Percentiles rank a stretch among this genome's conserved stretches.
Conservation (phyloP, 2,113 vertebrate species). For the Dolichallabes microphthalmus region DNA sequence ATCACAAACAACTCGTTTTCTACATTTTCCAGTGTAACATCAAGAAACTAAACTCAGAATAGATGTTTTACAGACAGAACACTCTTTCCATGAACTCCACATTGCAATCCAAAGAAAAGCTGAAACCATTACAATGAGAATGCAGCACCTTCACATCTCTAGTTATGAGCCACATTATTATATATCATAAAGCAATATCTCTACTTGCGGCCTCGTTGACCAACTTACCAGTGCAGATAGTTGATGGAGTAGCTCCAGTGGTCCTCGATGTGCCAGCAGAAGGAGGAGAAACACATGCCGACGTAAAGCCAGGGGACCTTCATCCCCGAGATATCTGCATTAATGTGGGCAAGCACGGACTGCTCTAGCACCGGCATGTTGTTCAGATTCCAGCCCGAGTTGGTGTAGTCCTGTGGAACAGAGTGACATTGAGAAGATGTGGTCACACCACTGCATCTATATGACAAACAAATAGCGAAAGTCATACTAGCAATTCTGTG, state of each 20-base stretch:
- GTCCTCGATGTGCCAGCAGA: conserved; percentile 98
- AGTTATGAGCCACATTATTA: background rate
- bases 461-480: background rate
- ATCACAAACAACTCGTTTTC: background rate
- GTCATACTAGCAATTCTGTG: background rate
- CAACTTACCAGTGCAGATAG: conserved; percentile 90
- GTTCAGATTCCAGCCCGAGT: conserved; percentile 97
- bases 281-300: conserved; percentile 98
- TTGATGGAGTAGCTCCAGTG: conserved; percentile 99
- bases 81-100: background rate
- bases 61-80: background rate
- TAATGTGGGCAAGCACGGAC: conserved; percentile 94
- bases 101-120: background rate
- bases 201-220: background rate
- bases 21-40: background rate
- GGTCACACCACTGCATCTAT: background rate
- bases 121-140: background rate
- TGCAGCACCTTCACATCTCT: background rate
- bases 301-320: conserved; percentile 98
- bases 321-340: conserved; percentile 97
- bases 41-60: background rate
- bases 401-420: conserved; percentile 85
- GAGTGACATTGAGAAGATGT: background rate
- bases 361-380: conserved; percentile 98
- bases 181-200: background rate